Evolutionary conservation across 2,113 vertebrate genomes (phyloP).

Genomic region (Psephotus haematonotus): DNA sequence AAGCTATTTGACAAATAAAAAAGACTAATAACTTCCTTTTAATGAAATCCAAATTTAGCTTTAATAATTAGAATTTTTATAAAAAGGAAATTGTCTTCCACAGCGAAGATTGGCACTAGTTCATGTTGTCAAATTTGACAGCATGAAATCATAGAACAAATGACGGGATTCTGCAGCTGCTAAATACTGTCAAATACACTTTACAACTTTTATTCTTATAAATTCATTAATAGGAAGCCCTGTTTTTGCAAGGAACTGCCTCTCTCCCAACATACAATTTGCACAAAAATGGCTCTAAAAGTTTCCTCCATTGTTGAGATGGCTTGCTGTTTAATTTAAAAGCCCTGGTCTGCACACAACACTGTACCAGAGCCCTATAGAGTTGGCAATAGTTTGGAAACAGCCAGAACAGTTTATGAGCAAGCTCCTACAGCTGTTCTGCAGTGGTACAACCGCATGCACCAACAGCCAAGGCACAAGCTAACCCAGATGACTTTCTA

Average conservation of each 20-base stretch:
- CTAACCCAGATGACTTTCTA: not conserved
- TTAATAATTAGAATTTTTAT: conserved; percentile 54
- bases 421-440: not conserved
- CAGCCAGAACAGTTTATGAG: not conserved
- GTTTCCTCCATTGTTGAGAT: not conserved
- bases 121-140: conserved; percentile 60
- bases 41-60: conserved; percentile 47
- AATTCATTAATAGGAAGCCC: conserved; percentile 5
- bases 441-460: fast-evolving
- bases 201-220: conserved; percentile 31
- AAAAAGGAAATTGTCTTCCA: conserved; percentile 60
- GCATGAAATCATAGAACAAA: conserved; percentile 50
- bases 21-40: too few relatives aligned
- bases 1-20: too few relatives aligned
- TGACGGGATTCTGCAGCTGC: conserved; percentile 32
- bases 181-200: conserved; percentile 56
- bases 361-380: not conserved
- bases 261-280: not conserved
- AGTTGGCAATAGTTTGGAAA: not conserved
- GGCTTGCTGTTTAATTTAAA: not conserved
- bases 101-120: conserved; percentile 25
- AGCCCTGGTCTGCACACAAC: not conserved
- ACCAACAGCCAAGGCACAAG: not conserved
- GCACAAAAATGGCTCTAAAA: not conserved
- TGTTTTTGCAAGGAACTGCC: not conserved